Evolutionary conservation across 2,888 invertebrate genomes (phyloP).

Genomic region (Spisula subtruncata): DNA sequence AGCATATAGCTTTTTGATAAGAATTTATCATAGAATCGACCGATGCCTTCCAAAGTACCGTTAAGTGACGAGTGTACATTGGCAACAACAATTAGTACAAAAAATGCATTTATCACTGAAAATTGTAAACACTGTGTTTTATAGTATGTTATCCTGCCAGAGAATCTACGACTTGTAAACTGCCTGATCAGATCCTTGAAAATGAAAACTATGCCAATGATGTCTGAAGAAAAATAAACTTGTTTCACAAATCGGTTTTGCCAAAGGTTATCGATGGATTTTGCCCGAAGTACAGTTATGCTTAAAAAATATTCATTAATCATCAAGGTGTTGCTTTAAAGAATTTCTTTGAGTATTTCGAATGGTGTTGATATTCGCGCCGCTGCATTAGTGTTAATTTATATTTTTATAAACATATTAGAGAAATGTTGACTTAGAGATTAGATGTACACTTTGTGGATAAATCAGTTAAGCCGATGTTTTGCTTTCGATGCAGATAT

Average conservation of each 20-base stretch:
- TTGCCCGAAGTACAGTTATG: conserved; percentile 13
- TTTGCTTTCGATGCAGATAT: not conserved
- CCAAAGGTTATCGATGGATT: conserved; percentile 20
- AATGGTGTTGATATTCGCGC: not conserved
- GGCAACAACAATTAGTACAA: not conserved
- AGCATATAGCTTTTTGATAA: not conserved
- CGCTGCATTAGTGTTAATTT: not conserved
- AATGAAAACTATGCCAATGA: not conserved
- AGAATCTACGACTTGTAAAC: not conserved
- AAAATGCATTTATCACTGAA: not conserved
- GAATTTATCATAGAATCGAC: not conserved
- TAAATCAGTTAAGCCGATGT: not conserved
- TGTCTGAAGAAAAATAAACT: conserved; percentile 37
- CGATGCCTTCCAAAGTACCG: not conserved
- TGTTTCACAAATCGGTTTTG: conserved; percentile 30
- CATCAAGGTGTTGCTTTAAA: not conserved
- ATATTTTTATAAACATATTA: conserved; percentile 12
- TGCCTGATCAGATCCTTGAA: not conserved
- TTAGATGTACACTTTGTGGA: not conserved
- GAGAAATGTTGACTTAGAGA: not conserved
- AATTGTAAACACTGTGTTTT: not conserved
- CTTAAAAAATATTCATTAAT: conserved; percentile 32
- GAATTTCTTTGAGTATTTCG: conserved; percentile 8
- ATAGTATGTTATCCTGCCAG: not conserved
- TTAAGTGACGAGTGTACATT: not conserved